phyloP scores from a whole-genome alignment of 2,113 vertebrate genomes.

The Sinocyclocheilus rhinocerous region DNA sequence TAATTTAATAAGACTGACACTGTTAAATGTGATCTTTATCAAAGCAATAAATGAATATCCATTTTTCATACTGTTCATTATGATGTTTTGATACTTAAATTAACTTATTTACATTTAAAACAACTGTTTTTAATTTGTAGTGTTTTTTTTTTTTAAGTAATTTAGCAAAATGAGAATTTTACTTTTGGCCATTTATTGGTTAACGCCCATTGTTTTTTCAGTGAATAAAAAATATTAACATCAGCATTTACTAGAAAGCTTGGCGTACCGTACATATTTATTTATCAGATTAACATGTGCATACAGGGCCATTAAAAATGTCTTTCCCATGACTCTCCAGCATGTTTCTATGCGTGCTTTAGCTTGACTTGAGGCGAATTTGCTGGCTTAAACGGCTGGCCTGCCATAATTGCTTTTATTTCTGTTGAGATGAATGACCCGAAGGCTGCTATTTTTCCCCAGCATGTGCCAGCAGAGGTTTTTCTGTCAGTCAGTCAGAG shows the following conservation, averaged over 20 bases:
- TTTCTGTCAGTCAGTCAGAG: conserved; percentile 42
- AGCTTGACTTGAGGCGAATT: conserved; percentile 47
- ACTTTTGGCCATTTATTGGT: not conserved
- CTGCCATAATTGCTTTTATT: conserved; percentile 57
- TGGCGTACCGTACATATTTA: not conserved
- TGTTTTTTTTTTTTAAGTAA: not conserved
- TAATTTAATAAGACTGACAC: not conserved
- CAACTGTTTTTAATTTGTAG: not conserved
- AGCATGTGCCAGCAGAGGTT: conserved; percentile 58
- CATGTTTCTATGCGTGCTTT: conserved; percentile 34
- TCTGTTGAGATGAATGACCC: conserved; percentile 56
- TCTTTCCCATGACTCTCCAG: not conserved
- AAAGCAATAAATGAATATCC: not conserved
- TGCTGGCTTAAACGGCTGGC: conserved; percentile 47
- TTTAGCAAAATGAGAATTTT: not conserved
- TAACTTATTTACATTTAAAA: not conserved
- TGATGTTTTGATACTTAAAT: not conserved
- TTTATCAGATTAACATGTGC: not conserved
- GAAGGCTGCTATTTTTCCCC: conserved; percentile 57
- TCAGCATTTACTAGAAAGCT: conserved; percentile 16
- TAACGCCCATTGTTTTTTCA: no score
- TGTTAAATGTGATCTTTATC: not conserved
- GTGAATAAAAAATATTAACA: not conserved
- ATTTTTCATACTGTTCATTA: not conserved
- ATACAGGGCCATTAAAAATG: conserved; percentile 1